Base-by-base conservation (phyloP, 2,113 vertebrate species). In the Hemiscyllium ocellatum region DNA sequence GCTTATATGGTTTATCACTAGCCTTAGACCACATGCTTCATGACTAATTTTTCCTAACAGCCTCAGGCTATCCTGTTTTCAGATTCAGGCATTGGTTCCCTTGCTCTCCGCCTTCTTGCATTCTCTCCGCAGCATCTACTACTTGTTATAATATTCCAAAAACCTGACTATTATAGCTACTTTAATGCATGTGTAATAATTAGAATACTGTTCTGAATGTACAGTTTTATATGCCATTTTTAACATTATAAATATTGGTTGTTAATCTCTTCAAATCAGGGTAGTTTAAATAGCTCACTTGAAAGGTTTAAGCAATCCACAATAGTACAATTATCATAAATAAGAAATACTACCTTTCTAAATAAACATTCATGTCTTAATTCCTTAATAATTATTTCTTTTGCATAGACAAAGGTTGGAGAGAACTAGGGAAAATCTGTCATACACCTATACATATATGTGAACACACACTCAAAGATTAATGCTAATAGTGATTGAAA, bases 221-320 rank as follows among this genome's bases (percentile, higher is more conserved):
- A n/a, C 68, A 8, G 26, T 15, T 94, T 94, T 94, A 69, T 69
- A 17, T 7, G n/a, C 22, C 47, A 69, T 42, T 94, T 19, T 26
- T 68, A 47, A 66, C 61, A 68, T 93, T 93, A 93, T 66, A 93
- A 93, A 66, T 66, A 61, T 69, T 94, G 69, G 47, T 69, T 69
- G 37, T 69, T 69, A 68, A 69, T 69, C n/a, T 89, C 10, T 50
- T 68, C 33, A n/a, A 68, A 94, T 69, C 37, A 4, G 37, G 66
- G 17, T 29, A 42, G 66, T 69, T 19, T 94, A 69, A 94, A 94
- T 68, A 68, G 42, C n/a, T 68, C 65, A 69, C 65, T 94, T 37
- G 61, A 69, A 94, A 94, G 22, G n/a, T 69, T 69, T 94, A 94
- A 94, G 65, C 65, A 93, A 69, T 94, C 91, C 91, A 94, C 91